These are phyloP conservation scores for Arothron firmamentum DNA, from an alignment of 2,113 vertebrate species.

Conservation along the genomic window DNA sequence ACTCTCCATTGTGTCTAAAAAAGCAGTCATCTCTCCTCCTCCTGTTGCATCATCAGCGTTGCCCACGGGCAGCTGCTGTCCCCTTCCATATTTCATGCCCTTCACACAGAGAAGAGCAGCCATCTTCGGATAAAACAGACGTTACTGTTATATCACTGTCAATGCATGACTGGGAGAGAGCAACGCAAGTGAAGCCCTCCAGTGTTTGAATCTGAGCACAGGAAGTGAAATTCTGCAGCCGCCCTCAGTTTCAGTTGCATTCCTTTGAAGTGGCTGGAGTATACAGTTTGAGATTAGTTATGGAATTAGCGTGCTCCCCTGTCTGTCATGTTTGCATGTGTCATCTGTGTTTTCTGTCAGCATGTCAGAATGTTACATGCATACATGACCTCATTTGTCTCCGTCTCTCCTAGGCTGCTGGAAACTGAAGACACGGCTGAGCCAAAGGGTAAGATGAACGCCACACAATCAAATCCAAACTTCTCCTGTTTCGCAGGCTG, in stretches of 20 bases:
- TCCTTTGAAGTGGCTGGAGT: not conserved
- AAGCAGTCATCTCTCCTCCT: conserved; percentile 26
- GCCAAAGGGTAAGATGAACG: conserved; percentile 70
- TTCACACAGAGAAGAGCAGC: conserved; percentile 52
- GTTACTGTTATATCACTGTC: conserved; percentile 23
- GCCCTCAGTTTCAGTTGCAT: not conserved
- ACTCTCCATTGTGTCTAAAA: conserved; percentile 41
- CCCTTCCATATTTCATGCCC: conserved; percentile 58
- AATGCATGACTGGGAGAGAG: conserved; percentile 6
- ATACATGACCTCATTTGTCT: conserved; percentile 49
- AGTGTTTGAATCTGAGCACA: conserved; percentile 4
- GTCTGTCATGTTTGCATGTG: conserved; percentile 6
- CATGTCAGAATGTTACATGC: conserved; percentile 6
- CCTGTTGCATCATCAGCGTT: conserved; percentile 58
- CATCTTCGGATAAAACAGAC: conserved; percentile 32
- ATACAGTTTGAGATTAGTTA: not conserved
- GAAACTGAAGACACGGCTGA: conserved; percentile 61
- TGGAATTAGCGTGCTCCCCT: not conserved
- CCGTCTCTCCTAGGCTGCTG: conserved; percentile 52
- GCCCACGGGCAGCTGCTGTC: conserved; percentile 60
- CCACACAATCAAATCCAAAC: conserved; percentile 37
- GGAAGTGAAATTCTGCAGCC: conserved; percentile 2
- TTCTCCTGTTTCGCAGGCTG: conserved; percentile 38
- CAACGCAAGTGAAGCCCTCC: conserved; percentile 7
- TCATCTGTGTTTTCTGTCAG: conserved; percentile 14